Conservation (phyloP, 2,797 vertebrate genomes). For the Chloroceryle inda region DNA sequence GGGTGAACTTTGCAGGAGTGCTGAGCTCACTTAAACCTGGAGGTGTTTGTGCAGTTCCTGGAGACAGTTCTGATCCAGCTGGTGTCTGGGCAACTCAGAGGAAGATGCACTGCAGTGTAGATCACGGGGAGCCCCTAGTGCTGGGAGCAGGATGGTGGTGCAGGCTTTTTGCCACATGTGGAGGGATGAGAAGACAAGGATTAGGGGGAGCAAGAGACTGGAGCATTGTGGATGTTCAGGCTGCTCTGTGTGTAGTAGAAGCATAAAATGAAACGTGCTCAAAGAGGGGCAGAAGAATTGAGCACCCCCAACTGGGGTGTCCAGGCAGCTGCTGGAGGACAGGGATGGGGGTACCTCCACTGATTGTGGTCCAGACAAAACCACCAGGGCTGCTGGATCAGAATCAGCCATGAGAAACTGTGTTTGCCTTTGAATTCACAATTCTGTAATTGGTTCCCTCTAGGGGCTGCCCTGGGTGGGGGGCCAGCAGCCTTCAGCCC, state of each 20-base stretch:
- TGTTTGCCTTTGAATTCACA: background rate
- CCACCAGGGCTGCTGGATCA: background rate
- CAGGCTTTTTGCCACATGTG: background rate
- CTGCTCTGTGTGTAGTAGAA: background rate
- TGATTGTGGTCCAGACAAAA: background rate
- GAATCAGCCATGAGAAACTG: background rate
- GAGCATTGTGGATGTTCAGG: background rate
- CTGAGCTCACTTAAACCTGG: background rate
- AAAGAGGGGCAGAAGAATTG: background rate
- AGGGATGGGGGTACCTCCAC: rapidly evolving
- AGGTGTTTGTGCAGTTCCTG: background rate
- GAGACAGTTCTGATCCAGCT: background rate
- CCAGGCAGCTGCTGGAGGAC: rapidly evolving
- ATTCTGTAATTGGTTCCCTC: background rate
- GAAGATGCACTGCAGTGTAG: background rate
- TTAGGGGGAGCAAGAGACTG: background rate
- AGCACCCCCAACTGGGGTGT: rapidly evolving
- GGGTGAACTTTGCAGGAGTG: background rate
- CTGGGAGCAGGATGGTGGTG: background rate
- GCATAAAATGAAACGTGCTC: background rate
- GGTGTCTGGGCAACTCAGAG: background rate
- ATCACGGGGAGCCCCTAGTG: background rate
- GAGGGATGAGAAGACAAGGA: background rate
- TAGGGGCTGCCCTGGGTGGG: background rate
- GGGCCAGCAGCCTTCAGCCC: background rate